Base-by-base conservation (phyloP, 2,888 invertebrate species). In the Pseudoips prasinana region DNA sequence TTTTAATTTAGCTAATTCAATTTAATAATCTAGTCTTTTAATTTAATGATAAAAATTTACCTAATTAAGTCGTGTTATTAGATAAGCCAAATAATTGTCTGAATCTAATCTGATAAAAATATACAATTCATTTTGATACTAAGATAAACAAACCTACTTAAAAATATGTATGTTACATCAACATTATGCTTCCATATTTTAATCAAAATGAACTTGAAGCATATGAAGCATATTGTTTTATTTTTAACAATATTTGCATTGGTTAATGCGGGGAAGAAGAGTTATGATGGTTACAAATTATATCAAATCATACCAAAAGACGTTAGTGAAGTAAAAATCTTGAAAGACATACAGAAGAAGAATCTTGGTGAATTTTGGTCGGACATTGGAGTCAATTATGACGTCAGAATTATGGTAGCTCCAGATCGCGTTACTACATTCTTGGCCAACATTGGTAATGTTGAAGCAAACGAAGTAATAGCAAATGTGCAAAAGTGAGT, bases 261-360 rank as follows among this genome's bases (percentile, higher is more conserved):
- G 20, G 46, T 41, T 1, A 43, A 32, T 36, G 62, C 61, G 2
- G 33, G 40, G 8, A 40, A 37, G 7, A 67, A 51, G 46, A 72
- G 68, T 25, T 93, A 90, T 53, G 84, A 91, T 35, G 90, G 91
- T 9, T 92, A 91, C 48, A 90, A 89, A 48, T 87, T 93, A 2
- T 92, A 89, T 46, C 84, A 91, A 57, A 70, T 92, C 1, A 65
- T 71, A 1, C 91, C 92, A 0, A 72, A 74, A 38, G 83, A 75
- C 8, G 57, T 71, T 1, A 65, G 76, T 7, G 89, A 92, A 33
- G 60, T 92, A 25, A 60, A 72, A n/a, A 58, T 77, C 8, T 57
- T 92, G 4, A 66, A 78, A 46, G 50, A 75, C 7, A 47, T 92
- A 20, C 79, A 88, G 80, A 75, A 32, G 47, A 63, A 46, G 69